Base-by-base conservation (phyloP, 2,888 invertebrate genomes). In the Trissonchulus latispiculum region DNA sequence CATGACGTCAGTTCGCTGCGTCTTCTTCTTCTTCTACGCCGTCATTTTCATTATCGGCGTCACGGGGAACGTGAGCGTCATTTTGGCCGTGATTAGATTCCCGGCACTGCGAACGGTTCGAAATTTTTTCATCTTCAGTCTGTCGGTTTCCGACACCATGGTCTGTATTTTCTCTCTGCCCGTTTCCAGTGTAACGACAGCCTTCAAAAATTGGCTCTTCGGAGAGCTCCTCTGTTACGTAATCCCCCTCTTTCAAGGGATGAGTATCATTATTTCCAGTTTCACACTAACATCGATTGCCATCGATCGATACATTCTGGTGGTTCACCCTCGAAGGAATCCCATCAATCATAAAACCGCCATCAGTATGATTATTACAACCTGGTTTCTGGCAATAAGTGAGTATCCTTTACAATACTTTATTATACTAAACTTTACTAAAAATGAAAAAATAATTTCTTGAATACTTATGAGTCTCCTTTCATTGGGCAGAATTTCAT, bases 241-340 rank as follows among this genome's bases (percentile, higher is more conserved):
- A 80, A 91, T 94, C 77, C 91, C 96, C 72, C 93, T 91, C 84
- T 91, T 93, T 74, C 78, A 79, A 75, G 95, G 95, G 72, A 91
- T 93, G 80, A 93, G 93, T 83, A 95, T 99, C 78, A 97, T 96
- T 87, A 95, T 97, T 82, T 95, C 95, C 76, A 95, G 96, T 0
- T 87, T 96, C 80, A 97, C 97, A 2, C 88, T 97, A 76, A 96
- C 94, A 78, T 93, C 95, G 77, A 97, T 99, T 80, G 97, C 97
- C 71, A 90, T 97, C 75, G 97, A 99, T 86, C 89, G 97, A 73
- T 97, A 93, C 85, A 91, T 95, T 84, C 95, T 96, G 76, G 97
- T 99, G 78, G 92, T 96, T 76, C 93, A 95, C 83, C 96, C 96
- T 0, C 95, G 95, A 85, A 85, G 90, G 81, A 93, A 93, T 8